These are phyloP conservation scores for Rhagonycha fulva DNA, from an alignment of 2,888 invertebrate genomes.

Conservation along the genomic window DNA sequence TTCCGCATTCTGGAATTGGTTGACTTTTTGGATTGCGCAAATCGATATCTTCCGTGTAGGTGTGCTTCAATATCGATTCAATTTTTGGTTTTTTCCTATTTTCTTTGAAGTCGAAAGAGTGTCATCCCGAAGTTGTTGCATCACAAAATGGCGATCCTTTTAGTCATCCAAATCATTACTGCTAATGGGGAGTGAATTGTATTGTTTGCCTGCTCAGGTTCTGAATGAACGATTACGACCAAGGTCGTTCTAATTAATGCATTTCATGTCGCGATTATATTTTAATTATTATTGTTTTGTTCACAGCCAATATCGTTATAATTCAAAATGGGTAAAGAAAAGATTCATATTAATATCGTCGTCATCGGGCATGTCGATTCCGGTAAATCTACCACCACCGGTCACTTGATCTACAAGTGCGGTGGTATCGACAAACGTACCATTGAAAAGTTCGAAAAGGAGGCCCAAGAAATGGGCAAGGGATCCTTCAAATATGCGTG, in stretches of 20 bases:
- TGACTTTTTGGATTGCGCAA: not conserved
- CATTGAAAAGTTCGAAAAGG: conserved; percentile 99
- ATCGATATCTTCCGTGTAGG: not conserved
- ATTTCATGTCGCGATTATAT: not conserved
- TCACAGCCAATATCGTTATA: not conserved
- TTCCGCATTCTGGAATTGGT: not conserved
- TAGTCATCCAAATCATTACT: conserved; percentile 11
- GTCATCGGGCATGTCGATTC: conserved; percentile 99
- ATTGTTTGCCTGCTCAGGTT: not conserved
- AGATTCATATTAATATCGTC: conserved; percentile 98
- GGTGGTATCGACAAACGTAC: conserved; percentile 99
- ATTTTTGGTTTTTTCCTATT: conserved; percentile 8
- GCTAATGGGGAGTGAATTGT: not conserved
- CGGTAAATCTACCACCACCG: conserved; percentile 97
- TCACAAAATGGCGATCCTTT: conserved; percentile 48
- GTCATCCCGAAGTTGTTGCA: conserved; percentile 38
- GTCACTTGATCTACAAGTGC: conserved; percentile 99
- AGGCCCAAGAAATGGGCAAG: conserved; percentile 99
- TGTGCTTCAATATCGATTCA: conserved; percentile 10
- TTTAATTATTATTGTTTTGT: not conserved
- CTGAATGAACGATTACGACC: conserved; percentile 65
- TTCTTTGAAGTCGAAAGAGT: conserved; percentile 1
- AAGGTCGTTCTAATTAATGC: conserved; percentile 73
- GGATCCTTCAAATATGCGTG: conserved; percentile 99
- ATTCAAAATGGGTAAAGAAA: conserved; percentile 92